Conservation (phyloP, 2,797 vertebrate genomes). For the Babyrousa celebensis region DNA sequence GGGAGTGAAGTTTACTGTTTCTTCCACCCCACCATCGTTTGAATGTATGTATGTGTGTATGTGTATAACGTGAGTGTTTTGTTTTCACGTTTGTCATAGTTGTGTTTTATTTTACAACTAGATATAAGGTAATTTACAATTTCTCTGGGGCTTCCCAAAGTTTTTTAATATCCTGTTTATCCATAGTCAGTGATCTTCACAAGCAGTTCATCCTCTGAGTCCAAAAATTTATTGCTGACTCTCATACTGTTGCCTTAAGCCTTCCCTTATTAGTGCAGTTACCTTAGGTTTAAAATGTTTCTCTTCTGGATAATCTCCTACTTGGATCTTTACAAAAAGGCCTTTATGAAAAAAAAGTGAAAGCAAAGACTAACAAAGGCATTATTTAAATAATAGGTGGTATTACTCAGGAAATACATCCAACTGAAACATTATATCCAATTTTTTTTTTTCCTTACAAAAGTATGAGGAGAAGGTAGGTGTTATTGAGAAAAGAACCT, state of each 20-base stretch:
- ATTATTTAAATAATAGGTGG: constrained; percentile 29
- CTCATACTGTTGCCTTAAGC: background rate
- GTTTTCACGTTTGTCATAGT: constrained; percentile 56
- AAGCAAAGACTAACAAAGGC: constrained; percentile 38
- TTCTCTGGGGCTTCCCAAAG: background rate
- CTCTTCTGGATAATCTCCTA: constrained; percentile 9
- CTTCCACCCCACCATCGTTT: background rate
- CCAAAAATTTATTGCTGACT: constrained; percentile 45
- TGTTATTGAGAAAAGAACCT: background rate
- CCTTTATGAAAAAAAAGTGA: constrained; percentile 48
- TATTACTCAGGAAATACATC: background rate
- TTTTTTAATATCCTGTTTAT: constrained; percentile 52
- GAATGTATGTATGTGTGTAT: background rate
- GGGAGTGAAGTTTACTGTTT: constrained; percentile 25
- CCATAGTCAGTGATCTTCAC: background rate
- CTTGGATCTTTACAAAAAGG: constrained; percentile 47
- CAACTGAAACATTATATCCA: background rate
- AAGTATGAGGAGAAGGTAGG: constrained; percentile 11
- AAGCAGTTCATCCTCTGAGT: background rate
- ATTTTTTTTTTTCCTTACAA: background rate
- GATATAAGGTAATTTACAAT: constrained; percentile 39
- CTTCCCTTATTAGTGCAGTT: constrained; percentile 23
- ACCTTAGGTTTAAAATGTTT: constrained; percentile 52
- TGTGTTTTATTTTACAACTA: constrained; percentile 44
- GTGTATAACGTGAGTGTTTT: background rate